Base-by-base conservation (phyloP, 1,140 invertebrate genomes). In the Neodiprion virginianus region DNA sequence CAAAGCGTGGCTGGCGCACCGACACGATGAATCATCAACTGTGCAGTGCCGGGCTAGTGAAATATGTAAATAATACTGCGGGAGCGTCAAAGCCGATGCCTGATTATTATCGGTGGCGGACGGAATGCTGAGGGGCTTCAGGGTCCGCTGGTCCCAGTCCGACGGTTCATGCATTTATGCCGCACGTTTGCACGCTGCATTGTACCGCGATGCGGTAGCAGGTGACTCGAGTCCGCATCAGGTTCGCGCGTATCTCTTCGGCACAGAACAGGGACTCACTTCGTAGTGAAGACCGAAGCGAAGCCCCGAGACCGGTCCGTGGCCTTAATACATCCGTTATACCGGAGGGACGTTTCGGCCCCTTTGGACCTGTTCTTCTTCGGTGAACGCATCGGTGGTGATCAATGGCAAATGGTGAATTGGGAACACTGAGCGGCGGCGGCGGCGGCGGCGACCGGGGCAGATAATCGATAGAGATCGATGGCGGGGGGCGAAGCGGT, bases 21-120 rank as follows among this genome's bases (percentile, higher is more conserved):
- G 74, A 75, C 74, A 21, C n/a, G 68, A 71, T 49, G 73, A 40
- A 40, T 40, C 10, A 48, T 14, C 17, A 68, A 28, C n/a, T 17
- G 28, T 8, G 11, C 28, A n/a, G 47, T 21, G 48, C 79, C 77
- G 76, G 75, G 77, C 79, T 83, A 81, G 79, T 81, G 81, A 82
- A 83, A 82, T 82, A 82, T 82, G 81, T 82, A 81, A 83, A 83
- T 83, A 80, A 75, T 72, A 72, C 50, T 74, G 67, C 70, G 48
- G n/a, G n/a, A 71, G 70, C 53, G 53, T 61, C 53, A 61, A 61
- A 61, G 53, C 53, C 53, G n/a, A 12, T 17, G 53, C n/a, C 53
- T 40, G 28, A 40, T 40, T 40, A 40, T 40, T 40, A 40, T 40
- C 28, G 2, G 28, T 5, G 28, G 28, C 2, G 5, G 28, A 5